Percentiles rank a stretch among this genome's conserved stretches.
Evolutionary conservation across 2,113 vertebrate species (phyloP).

Genomic region (Isurus oxyrinchus): DNA sequence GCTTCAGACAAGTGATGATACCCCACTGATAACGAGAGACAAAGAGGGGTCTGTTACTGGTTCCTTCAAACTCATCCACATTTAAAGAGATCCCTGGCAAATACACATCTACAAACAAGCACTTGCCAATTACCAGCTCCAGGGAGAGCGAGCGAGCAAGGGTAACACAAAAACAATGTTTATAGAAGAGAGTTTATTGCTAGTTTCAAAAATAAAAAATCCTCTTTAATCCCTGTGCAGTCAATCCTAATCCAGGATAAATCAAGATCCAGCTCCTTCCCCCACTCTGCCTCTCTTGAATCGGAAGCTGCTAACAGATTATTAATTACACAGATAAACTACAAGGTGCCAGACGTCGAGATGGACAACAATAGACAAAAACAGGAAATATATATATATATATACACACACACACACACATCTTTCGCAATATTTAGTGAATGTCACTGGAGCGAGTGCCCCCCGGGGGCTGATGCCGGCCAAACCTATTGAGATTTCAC

Average conservation of each 20-base stretch:
- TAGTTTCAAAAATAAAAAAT: conserved; percentile 46
- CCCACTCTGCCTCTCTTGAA: conserved; percentile 21
- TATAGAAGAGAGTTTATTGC: conserved; percentile 45
- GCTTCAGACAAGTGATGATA: conserved; percentile 41
- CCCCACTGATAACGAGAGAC: conserved; percentile 38
- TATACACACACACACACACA: not conserved
- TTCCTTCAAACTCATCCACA: not conserved
- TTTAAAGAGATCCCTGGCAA: not conserved
- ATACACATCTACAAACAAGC: not conserved
- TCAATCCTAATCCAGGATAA: conserved; percentile 50
- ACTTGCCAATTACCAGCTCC: not conserved
- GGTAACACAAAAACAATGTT: conserved; percentile 42
- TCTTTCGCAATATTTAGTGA: conserved; percentile 1
- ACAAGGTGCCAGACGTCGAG: not conserved
- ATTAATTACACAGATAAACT: conserved; percentile 26
- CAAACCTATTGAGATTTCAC: not conserved
- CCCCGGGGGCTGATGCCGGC: not conserved
- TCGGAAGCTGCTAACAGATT: conserved; percentile 37
- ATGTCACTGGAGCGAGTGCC: not conserved
- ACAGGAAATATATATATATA: conserved; percentile 20
- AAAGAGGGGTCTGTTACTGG: conserved; percentile 40
- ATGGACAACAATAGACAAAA: conserved; percentile 31
- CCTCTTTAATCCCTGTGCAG: conserved; percentile 51
- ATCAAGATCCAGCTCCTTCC: conserved; percentile 41
- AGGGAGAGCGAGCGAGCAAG: conserved; percentile 18